Base-by-base conservation (phyloP, 2,888 invertebrate genomes). In the Pandemis heparana region DNA sequence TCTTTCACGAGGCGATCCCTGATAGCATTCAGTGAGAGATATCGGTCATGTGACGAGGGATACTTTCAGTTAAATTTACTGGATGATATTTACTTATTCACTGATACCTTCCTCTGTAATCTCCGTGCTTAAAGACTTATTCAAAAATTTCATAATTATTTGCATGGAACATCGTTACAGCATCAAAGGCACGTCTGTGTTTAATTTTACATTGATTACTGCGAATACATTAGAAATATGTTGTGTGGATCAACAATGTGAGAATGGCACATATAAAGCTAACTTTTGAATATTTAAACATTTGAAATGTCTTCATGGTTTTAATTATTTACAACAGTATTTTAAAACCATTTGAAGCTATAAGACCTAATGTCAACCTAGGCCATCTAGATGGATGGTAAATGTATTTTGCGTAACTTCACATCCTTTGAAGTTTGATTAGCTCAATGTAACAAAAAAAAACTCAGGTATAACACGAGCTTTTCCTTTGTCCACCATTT, bases 31-130 rank as follows among this genome's bases (percentile, higher is more conserved):
- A 90, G 80, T 79, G 81, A 82, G 85, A 87, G 90, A 91, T 94
- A 92, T 92, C 92, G 89, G 92, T 86, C 92, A 92, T 90, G 91
- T 90, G 91, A 90, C 89, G 90, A 87, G 88, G 88, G 86, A 87
- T 87, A 90, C 92, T 92, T 88, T 85, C 86, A 89, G 92, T 91
- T 93, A 91, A 94, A 94, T 94, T 94, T 92, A 94, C 87, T 91
- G 92, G 94, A 94, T 93, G 91, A 92, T 89, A 92, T 93, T 93
- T 92, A 93, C 92, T 92, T 90, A 92, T 90, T 89, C 88, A 87
- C 81, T 85, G 88, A 87, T 90, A 85, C 82, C 85, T 84, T 82
- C 87, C 87, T 88, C 89, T 89, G 90, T 87, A 85, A 91, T 90
- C 86, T 88, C 83, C 78, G 82, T 83, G 87, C 88, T 87, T 86